These are phyloP conservation scores for Drosophila leontia DNA, from an alignment of 1,140 invertebrate genomes.

Conservation along the genomic window DNA sequence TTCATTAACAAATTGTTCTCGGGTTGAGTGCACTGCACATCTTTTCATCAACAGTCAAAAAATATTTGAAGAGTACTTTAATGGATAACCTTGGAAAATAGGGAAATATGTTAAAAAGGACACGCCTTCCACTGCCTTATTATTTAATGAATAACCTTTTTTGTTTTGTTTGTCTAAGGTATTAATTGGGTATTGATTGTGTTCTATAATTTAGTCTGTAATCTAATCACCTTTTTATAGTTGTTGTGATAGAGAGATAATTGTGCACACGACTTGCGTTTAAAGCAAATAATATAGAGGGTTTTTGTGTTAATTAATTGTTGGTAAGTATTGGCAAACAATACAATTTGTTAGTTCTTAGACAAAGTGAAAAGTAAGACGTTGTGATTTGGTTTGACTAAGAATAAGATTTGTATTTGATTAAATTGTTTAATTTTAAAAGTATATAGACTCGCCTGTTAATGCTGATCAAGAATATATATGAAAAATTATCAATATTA, in stretches of 20 bases:
- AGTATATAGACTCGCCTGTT: too few species aligned
- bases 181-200: background rate
- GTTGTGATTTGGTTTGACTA: background rate
- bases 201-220: background rate
- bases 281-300: background rate
- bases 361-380: background rate
- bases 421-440: too few species aligned
- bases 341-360: background rate
- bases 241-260: background rate
- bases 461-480: too few species aligned
- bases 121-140: background rate
- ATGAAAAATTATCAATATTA: too few species aligned
- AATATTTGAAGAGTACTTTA: background rate
- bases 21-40: background rate
- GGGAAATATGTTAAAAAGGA: background rate
- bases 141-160: background rate
- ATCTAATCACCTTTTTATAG: slow-evolving; percentile 12
- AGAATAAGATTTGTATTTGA: too few species aligned
- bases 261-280: slow-evolving; percentile 9
- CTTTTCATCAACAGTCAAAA: slow-evolving; percentile 5
- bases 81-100: background rate
- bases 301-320: background rate
- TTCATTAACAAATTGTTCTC: slow-evolving; percentile 51
- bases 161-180: background rate
- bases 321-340: background rate